phyloP scores from a whole-genome alignment of 2,113 vertebrate species.

The Nettapus auritus region DNA sequence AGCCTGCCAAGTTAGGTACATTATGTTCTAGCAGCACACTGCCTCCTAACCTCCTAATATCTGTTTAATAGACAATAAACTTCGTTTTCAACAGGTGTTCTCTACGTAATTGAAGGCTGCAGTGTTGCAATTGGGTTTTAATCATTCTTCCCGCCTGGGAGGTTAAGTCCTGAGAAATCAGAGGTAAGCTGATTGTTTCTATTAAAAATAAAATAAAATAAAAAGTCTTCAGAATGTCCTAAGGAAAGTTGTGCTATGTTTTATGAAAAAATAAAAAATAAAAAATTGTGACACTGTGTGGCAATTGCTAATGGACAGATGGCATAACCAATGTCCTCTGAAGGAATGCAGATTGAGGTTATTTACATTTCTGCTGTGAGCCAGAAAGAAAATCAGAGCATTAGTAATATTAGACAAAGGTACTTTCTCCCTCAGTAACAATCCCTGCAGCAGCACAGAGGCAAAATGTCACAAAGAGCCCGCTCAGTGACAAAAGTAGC shows the following conservation, averaged over 20 bases:
- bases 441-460: background rate
- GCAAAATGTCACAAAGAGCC: background rate
- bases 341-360: background rate
- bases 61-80: slow-evolving; percentile 3
- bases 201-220: too few relatives aligned
- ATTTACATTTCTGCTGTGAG: background rate
- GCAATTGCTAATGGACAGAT: background rate
- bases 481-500: background rate
- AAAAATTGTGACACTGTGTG: background rate
- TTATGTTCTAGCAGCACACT: background rate
- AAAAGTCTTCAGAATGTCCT: background rate
- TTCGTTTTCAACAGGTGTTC: slow-evolving; percentile 1
- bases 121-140: background rate
- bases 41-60: background rate
- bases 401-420: rapidly evolving
- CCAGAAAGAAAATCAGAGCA: background rate
- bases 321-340: background rate
- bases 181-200: background rate
- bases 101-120: background rate
- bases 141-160: background rate
- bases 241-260: background rate
- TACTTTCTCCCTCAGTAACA: background rate
- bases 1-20: slow-evolving; percentile 34
- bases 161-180: background rate
- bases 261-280: background rate